These are phyloP conservation scores for Nibea coibor DNA, from an alignment of 2,113 vertebrate species.

Conservation along the genomic window DNA sequence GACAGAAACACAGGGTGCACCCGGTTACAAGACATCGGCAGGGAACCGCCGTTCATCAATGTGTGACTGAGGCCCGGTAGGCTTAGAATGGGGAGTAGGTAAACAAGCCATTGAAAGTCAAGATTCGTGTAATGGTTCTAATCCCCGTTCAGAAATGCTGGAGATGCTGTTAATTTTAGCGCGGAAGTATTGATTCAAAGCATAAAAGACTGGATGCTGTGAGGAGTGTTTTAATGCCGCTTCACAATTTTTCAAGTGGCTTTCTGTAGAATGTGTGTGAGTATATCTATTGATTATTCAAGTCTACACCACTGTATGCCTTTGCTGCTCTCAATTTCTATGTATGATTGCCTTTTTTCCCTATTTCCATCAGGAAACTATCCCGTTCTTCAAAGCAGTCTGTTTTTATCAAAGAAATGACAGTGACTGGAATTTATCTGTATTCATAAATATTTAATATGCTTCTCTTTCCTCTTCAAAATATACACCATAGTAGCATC, in stretches of 20 bases:
- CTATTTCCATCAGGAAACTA: constrained; percentile 19
- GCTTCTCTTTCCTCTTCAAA: neutral
- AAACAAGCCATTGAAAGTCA: constrained; percentile 68
- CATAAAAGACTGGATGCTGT: constrained; percentile 40
- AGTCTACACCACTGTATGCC: constrained; percentile 32
- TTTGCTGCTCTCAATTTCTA: constrained; percentile 2
- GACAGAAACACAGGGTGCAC: constrained; percentile 66
- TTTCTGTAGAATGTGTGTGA: constrained; percentile 29
- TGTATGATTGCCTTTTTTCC: constrained; percentile 7
- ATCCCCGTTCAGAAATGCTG: constrained; percentile 53
- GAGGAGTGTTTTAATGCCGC: constrained; percentile 49
- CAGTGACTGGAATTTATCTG: constrained; percentile 15
- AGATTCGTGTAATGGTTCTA: constrained; percentile 54
- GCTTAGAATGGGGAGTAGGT: constrained; percentile 31
- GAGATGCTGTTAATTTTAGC: constrained; percentile 43
- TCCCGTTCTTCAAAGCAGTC: constrained; percentile 42
- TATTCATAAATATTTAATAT: constrained; percentile 37
- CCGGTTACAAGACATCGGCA: constrained; percentile 56
- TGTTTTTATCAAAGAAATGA: constrained; percentile 32
- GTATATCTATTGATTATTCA: constrained; percentile 63
- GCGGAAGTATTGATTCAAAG: constrained; percentile 63
- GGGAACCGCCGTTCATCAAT: constrained; percentile 46
- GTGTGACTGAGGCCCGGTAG: constrained; percentile 35
- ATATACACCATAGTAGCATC: neutral
- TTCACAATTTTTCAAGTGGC: constrained; percentile 49